Base-by-base conservation (phyloP, 2,797 vertebrate species). In the Tiaroga cobitis region DNA sequence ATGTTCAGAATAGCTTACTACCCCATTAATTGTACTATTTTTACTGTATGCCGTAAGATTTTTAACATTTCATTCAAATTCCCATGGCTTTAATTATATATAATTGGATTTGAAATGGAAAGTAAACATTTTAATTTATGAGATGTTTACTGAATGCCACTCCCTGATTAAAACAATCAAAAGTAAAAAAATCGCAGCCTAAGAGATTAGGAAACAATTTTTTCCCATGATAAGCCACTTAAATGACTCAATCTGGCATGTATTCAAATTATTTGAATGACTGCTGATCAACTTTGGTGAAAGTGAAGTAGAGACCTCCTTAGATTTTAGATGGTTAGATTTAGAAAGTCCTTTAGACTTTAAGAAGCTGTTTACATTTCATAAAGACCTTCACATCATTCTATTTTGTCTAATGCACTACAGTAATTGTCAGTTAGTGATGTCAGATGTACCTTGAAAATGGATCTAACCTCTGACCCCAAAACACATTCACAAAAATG, bases 341-440 rank as follows among this genome's bases (percentile, higher is more conserved):
- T 75, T 34, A 75, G 51, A 24, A 24, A 54, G 29, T 24, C 73
- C 29, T 75, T 75, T 34, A 75, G 32, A 75, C 49, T 46, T 56
- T 16, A 8, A 56, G 21, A 56, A 37, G 74, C 51, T 56, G 29
- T 24, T 56, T 32, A 37, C 43, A 34, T 51, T 51, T 75, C 26
- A 29, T 13, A 21, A 10, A 74, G 72, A 75, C 26, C 32, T 16
- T 72, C 51, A 21, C 18, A 8, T 32, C 61, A 4, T 65, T 16
- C 41, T 49, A n/a, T 29, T 73, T 73, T 32, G 34, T 34, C 13
- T 16, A 51, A 76, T 37, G 51, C 7, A 18, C 61, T 3, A 29
- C 61, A 8, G 26, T 32, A 8, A 65, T 8, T 32, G 26, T 18
- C 63, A 3, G 7, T 39, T 24, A 56, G 21, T 56, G 51, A 76